A percentile compares a stretch with the other conserved stretches of the same genome.
These are phyloP conservation scores for Dasypogon diadema DNA, from an alignment of 2,888 invertebrate species.

Conservation along the genomic window DNA sequence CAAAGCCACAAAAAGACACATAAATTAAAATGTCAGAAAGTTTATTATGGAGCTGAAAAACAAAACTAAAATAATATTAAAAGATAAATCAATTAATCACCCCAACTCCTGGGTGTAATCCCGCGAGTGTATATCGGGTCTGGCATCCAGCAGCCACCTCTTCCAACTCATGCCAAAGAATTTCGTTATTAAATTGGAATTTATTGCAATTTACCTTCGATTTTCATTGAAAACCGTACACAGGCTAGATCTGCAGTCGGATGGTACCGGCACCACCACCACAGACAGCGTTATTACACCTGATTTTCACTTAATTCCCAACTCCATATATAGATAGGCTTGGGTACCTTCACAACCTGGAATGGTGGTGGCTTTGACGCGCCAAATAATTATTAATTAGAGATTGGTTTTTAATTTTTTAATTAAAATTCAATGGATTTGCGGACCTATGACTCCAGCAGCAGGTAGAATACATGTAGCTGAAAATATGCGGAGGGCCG, in stretches of 20 bases:
- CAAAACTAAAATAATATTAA: constrained; percentile 40
- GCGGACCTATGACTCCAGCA: constrained; percentile 18
- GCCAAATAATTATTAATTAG: constrained; percentile 56
- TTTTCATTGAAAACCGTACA: constrained; percentile 36
- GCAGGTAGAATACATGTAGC: not conserved
- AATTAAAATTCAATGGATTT: constrained; percentile 57
- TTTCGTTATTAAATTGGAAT: constrained; percentile 45
- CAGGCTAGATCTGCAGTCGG: constrained; percentile 3
- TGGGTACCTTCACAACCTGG: not conserved
- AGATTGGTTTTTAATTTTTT: constrained; percentile 57
- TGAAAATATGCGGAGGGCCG: not conserved
- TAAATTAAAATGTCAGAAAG: constrained; percentile 44
- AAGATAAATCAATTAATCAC: constrained; percentile 48
- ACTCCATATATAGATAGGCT: not conserved
- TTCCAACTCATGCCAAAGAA: not conserved
- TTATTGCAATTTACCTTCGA: constrained; percentile 48
- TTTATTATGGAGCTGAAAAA: constrained; percentile 25
- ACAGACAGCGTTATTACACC: constrained; percentile 17
- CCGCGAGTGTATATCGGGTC: not conserved
- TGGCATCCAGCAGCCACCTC: not conserved
- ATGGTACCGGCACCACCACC: constrained; percentile 13
- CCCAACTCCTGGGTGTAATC: constrained; percentile 3
- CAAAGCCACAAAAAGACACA: not conserved
- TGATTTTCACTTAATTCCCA: constrained; percentile 32
- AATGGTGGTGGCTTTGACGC: constrained; percentile 6